Percentiles rank a stretch among this genome's conserved stretches.
Evolutionary conservation across 30 jellyfish, hydroid and myxozoan genomes (phyloP).

Genomic region (Chrysaora quinquecirrha): DNA sequence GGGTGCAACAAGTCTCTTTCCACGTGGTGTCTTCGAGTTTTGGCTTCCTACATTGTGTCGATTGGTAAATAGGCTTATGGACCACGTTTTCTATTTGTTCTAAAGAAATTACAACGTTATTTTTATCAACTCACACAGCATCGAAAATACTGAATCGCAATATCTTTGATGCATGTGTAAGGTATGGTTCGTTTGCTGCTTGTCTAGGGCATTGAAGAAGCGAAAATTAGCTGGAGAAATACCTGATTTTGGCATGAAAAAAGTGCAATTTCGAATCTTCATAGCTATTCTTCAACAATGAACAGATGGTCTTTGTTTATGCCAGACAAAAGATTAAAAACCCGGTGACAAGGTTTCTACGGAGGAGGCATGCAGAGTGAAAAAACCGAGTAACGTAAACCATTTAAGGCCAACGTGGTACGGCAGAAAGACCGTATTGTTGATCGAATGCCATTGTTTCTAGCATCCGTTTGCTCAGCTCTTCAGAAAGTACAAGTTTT

Average conservation of each 20-base stretch:
- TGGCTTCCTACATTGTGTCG: conserved; percentile 70
- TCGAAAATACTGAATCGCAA: background rate
- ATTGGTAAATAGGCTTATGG: conserved; percentile 85
- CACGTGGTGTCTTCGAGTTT: conserved; percentile 62
- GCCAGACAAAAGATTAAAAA: conserved; percentile 51
- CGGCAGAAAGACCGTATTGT: conserved; percentile 39
- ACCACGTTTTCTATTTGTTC: conserved; percentile 82
- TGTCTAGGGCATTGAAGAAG: conserved; percentile 8
- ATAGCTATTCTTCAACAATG: conserved; percentile 69
- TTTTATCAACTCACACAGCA: background rate
- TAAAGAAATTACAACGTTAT: conserved; percentile 59
- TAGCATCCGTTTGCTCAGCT: background rate
- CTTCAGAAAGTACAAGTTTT: background rate
- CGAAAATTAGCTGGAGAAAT: conserved; percentile 4
- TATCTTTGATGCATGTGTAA: background rate
- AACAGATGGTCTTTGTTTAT: conserved; percentile 71
- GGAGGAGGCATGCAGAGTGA: conserved; percentile 57
- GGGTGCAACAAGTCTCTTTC: conserved; percentile 21
- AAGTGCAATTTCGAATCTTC: conserved; percentile 29
- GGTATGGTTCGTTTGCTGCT: conserved; percentile 13
- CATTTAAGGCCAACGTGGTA: conserved; percentile 58
- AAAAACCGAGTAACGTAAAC: conserved; percentile 19
- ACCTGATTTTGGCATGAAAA: conserved; percentile 18
- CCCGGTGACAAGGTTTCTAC: conserved; percentile 37
- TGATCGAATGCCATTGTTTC: conserved; percentile 25